Conservation (phyloP, 2,797 vertebrate genomes). For the Tenualosa ilisha region DNA sequence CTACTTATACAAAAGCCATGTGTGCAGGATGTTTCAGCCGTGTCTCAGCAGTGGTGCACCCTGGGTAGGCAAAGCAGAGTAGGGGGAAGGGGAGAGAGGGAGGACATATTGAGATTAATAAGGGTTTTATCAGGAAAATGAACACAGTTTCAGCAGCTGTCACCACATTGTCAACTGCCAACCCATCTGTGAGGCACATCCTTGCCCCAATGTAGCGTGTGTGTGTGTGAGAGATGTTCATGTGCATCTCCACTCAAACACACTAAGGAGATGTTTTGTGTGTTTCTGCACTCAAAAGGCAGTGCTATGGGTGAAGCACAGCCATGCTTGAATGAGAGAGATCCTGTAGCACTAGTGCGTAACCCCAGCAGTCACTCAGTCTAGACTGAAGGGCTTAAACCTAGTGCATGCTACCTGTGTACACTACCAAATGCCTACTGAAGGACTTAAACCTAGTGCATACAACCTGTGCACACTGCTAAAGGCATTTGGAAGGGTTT, state of each 20-base stretch:
- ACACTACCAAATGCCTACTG: too few relatives aligned
- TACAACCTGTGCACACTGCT: too few relatives aligned
- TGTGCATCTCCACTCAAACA: background rate
- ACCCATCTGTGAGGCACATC: background rate
- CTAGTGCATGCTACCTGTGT: background rate
- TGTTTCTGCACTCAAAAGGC: background rate
- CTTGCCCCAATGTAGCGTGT: background rate
- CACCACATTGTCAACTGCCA: background rate
- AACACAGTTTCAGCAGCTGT: background rate
- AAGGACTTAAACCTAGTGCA: too few relatives aligned
- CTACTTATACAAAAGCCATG: background rate
- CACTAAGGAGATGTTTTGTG: background rate
- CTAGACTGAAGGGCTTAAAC: background rate
- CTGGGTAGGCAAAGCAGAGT: background rate
- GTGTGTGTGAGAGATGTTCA: background rate
- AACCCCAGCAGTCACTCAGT: background rate
- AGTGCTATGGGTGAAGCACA: background rate
- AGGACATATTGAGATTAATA: background rate
- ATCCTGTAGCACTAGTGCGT: conserved; percentile 8
- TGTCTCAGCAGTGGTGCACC: background rate
- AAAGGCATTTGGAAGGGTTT: too few relatives aligned
- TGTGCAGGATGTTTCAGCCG: background rate
- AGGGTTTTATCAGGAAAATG: background rate
- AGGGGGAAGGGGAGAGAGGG: background rate
- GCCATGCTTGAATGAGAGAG: background rate